Evolutionary conservation across 2,797 vertebrate genomes (phyloP).

Genomic region (Uromys caudimaculatus): DNA sequence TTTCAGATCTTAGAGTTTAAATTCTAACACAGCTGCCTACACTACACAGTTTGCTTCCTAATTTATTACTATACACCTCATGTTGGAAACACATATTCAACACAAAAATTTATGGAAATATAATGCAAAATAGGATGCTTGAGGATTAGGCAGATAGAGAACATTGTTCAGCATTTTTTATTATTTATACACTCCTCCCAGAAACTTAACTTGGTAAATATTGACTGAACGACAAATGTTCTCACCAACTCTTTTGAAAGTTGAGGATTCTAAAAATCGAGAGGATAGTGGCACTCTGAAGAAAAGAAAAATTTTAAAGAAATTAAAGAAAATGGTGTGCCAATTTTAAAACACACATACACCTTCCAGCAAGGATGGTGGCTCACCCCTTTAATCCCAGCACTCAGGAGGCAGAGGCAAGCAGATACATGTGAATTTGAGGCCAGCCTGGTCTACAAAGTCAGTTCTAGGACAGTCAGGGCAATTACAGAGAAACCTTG

Average conservation of each 20-base stretch:
- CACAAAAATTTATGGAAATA: constrained; percentile 68
- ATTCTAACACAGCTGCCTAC: constrained; percentile 42
- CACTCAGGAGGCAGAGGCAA: background rate
- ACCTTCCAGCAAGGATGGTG: background rate
- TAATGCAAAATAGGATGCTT: constrained; percentile 44
- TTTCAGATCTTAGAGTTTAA: constrained; percentile 42
- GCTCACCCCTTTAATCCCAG: background rate
- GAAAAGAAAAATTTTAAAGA: constrained; percentile 29
- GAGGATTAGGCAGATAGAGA: constrained; percentile 63
- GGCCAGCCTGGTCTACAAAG: background rate
- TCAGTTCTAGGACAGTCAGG: background rate
- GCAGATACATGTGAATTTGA: background rate
- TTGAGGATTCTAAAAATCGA: constrained; percentile 59
- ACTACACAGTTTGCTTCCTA: constrained; percentile 38
- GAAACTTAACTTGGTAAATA: constrained; percentile 39
- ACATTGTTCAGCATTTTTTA: constrained; percentile 43
- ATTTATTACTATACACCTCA: constrained; percentile 34
- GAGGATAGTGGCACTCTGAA: background rate
- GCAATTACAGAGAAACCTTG: background rate
- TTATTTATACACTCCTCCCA: constrained; percentile 36
- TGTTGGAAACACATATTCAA: constrained; percentile 50
- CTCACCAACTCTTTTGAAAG: constrained; percentile 44
- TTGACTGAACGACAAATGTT: constrained; percentile 55
- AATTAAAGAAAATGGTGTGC: constrained; percentile 29
- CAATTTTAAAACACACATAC: background rate